Base-by-base conservation (phyloP, 2,888 invertebrate genomes). In the Thymelicus acteon region DNA sequence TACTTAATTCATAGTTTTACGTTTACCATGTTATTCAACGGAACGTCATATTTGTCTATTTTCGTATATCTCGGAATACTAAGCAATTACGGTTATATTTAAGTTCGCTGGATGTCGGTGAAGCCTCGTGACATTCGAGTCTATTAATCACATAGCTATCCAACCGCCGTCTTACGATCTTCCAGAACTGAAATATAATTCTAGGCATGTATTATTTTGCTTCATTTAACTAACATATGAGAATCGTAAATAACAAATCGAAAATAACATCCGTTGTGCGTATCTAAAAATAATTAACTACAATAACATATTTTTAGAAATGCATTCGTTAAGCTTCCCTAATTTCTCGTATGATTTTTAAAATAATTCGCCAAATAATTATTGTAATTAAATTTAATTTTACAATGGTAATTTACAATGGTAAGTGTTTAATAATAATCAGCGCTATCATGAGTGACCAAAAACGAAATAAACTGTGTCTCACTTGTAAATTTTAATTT, bases 131-230 rank as follows among this genome's bases (percentile, higher is more conserved):
- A 90, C 91, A 89, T 82, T 78, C 71, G 72, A 69, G 74, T 80
- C 89, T 85, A 92, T 92, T 91, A 91, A 91, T 92, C 91, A 92
- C 82, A 74, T 76, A 31, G 48, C 66, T 67, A 76, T 79, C 77
- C 82, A 75, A 82, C 80, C 81, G 83, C 82, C 85, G 82, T 82
- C 79, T 85, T 81, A 80, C 81, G 81, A 81, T 80, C 80, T 78
- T 77, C 78, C 74, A 79, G 75, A 77, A 81, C 85, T 82, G 80
- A 84, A 85, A 84, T 85, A 85, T 79, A 77, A 77, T 77, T 79
- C 78, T 74, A 75, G 75, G 72, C 67, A 71, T 73, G 72, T 72
- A 72, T 72, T 76, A 75, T 75, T 74, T 73, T 73, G 74, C 72
- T 74, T 77, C 77, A 76, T 76, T 57, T 76, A 75, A 72, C 72